Evolutionary conservation across 2,113 vertebrate species (phyloP), one percentile per base, ranked within the genome.

Genomic region (Nymphicus hollandicus): DNA sequence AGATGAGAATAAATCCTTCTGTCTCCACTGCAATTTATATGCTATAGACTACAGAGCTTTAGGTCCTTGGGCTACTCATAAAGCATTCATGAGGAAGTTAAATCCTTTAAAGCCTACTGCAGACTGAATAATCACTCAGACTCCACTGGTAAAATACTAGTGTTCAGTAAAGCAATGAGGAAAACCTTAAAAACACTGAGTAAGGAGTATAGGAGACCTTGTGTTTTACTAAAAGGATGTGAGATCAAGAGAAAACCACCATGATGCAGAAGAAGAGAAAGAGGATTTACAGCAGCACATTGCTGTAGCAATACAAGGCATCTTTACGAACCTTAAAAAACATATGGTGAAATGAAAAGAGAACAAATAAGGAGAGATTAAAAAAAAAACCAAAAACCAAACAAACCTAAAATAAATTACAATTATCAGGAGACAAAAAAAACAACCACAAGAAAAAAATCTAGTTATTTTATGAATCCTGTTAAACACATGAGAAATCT

Each of bases 321-420:
- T 43, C 33, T 43, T 94, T 39, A 93, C 15, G 7, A 86, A 78
- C 17, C 31, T 73, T 58, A 14, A 83, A 60, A 77, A 84, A 84
- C 64, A 29, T 60, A 13, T 20, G 25, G 11, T 5, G 4, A 86
- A 81, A 39, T 12, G 3, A 66, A 79, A 55, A 47, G 22, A 46
- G 3, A 19, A 43, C 43, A 83, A 89, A 33, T 27, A 31, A 52
- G 49, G 8, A 47, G 8, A 37, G 7, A 58, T 15, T 10, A 65
- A 61, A 37, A 69, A 61, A 37, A 69, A 39, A 29, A 2, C 0
- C 6, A 11, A 52, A 52, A 1, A 2, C 5, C 7, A 41, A 28
- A 29, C 1, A 8, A 19, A 63, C 11, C 11, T 60, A 65, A 71
- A 60, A 60, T 25, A 13, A 66, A 4, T 71, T 53, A 58, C 13